Base-by-base conservation (phyloP, 2,113 vertebrate species). In the Melierax canorus region DNA sequence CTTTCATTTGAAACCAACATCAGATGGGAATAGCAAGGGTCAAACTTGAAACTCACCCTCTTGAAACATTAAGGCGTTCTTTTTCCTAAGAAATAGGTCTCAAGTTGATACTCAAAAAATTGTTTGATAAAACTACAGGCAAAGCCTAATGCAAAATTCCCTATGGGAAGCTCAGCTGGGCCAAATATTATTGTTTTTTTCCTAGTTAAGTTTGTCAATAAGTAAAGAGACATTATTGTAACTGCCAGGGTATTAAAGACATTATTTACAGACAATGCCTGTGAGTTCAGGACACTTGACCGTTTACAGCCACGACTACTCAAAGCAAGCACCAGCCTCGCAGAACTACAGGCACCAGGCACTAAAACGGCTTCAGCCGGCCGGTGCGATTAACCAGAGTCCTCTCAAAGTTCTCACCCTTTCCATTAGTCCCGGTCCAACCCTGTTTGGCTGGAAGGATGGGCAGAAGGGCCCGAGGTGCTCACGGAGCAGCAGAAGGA, bases 401-500 rank as follows among this genome's bases (percentile, higher is more conserved):
- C 38, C 32, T 67, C 48, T 45, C 41, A 0, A 21, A 53, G n/a
- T 2, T 6, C 32, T 32, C 11, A 9, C 20, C 30, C 24, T 4
- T 13, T 3, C 3, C 7, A 60, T 8, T 1, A 4, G 36, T 12
- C 20, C 76, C 4, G 2, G 8, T 20, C 12, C 85, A 68, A 3
- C 60, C 56, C 46, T 0, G 1, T 1, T 1, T 1, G 41, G 15
- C 6, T 2, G 2, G 29, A 41, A 17, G 34, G 55, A 43, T 0
- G 1, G 39, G 18, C 64, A 34, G 43, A 13, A 41, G 39, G 64
- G 20, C 74, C 15, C 1, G 1, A 3, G n/a, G 45, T 10, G 68
- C 58, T 26, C 79, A 3, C 0, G 1, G 56, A 38, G 53, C 32
- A 66, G 46, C 64, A 15, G 63, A 22, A 39, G 77, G 19, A 91